These are phyloP conservation scores for Myanophis thanlyinensis DNA, from an alignment of 2,113 vertebrate species.

Conservation along the genomic window DNA sequence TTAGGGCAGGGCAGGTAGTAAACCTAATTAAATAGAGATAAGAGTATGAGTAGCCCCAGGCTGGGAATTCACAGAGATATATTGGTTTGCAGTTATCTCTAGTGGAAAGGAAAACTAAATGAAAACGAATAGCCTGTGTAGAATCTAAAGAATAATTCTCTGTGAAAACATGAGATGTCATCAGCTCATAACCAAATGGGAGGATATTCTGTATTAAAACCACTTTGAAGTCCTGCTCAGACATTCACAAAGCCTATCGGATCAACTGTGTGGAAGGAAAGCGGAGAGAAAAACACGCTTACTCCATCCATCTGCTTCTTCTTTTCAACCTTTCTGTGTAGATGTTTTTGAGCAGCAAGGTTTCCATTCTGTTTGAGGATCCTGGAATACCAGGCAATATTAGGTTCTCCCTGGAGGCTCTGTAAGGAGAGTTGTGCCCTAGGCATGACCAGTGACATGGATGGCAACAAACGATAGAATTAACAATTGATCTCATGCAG, in stretches of 20 bases:
- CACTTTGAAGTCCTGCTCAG: background rate
- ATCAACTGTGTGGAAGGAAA: background rate
- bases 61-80: conserved; percentile 4
- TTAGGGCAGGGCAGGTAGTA: conserved; percentile 11
- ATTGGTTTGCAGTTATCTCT: background rate
- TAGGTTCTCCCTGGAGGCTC: background rate
- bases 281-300: background rate
- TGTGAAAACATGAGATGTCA: background rate
- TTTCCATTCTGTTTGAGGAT: background rate
- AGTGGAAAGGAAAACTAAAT: background rate
- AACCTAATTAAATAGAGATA: conserved; percentile 25
- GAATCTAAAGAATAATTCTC: background rate
- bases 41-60: background rate
- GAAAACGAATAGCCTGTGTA: background rate
- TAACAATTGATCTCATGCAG: background rate
- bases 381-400: background rate
- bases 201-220: background rate
- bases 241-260: background rate
- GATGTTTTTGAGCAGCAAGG: background rate
- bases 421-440: background rate
- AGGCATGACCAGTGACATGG: background rate
- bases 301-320: background rate
- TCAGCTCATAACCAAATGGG: background rate
- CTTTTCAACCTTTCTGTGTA: background rate
- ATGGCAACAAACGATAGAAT: background rate